Evolutionary conservation across 2,797 vertebrate genomes (phyloP).

Genomic region (Pangasius macronema): DNA sequence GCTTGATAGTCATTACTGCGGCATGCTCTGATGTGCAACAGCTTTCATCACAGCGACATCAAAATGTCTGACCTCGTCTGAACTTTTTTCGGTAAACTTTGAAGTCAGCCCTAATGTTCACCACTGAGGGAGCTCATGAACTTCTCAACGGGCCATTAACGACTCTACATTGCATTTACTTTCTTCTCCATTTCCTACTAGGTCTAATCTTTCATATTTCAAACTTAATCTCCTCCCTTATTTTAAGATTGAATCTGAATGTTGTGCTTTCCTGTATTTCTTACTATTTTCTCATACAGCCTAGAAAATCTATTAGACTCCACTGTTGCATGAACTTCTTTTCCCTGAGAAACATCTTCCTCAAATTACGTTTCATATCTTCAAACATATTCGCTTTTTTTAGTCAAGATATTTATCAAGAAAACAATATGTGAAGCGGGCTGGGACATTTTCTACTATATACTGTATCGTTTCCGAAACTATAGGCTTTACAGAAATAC

Average conservation of each 20-base stretch:
- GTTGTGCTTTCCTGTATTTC: background rate
- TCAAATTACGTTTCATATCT: background rate
- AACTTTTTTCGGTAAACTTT: background rate
- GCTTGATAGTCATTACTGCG: slow-evolving; percentile 21
- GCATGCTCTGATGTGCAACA: slow-evolving; percentile 28
- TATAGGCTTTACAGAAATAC: background rate
- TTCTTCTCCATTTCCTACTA: background rate
- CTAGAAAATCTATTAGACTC: background rate
- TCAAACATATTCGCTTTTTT: background rate
- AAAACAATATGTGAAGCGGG: background rate
- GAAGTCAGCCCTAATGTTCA: background rate
- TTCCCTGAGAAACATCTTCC: background rate
- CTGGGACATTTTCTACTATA: background rate
- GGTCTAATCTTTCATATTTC: background rate
- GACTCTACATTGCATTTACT: background rate
- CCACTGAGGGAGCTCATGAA: slow-evolving; percentile 7
- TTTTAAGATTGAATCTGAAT: background rate
- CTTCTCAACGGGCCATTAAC: background rate
- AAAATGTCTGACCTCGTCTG: slow-evolving; percentile 1
- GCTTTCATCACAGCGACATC: slow-evolving; percentile 11
- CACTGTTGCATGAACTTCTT: background rate
- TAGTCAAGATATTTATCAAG: background rate
- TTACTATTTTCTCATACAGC: too few relatives aligned
- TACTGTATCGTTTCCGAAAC: background rate
- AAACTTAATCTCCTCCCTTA: background rate